Evolutionary conservation across 2,113 vertebrate genomes (phyloP).

Genomic region (Platichthys stellatus): DNA sequence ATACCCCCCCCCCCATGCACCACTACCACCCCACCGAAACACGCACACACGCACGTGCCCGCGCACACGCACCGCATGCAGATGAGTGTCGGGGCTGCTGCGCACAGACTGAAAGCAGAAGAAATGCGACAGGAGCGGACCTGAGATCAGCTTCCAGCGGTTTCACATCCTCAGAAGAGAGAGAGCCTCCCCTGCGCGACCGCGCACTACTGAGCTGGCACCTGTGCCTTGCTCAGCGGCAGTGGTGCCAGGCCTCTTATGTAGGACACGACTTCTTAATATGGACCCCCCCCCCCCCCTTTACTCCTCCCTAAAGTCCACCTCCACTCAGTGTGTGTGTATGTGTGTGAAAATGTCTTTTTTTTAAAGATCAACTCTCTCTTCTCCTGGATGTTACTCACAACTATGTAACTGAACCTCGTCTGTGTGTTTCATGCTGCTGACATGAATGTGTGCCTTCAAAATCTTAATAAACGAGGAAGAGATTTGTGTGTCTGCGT

Average conservation of each 20-base stretch:
- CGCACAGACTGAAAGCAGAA: slow-evolving; percentile 49
- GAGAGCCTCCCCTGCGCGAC: neutral
- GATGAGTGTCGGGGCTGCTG: slow-evolving; percentile 44
- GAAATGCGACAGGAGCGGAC: slow-evolving; percentile 32
- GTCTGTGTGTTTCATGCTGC: neutral
- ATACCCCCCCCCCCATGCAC: slow-evolving; percentile 8
- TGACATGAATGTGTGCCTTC: too few species aligned
- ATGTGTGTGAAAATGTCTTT: too few species aligned
- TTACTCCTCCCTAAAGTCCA: slow-evolving; percentile 37
- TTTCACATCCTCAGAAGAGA: slow-evolving; percentile 60
- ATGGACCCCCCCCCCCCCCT: slow-evolving; percentile 47
- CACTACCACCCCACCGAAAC: neutral
- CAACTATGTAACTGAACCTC: neutral
- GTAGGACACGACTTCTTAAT: slow-evolving; percentile 82
- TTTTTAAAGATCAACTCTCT: too few species aligned
- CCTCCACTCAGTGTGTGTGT: slow-evolving; percentile 36
- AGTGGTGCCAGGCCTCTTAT: slow-evolving; percentile 57
- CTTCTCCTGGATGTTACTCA: too few species aligned
- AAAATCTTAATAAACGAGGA: slow-evolving; percentile 15
- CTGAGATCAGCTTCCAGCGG: slow-evolving; percentile 42
- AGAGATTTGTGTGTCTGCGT: slow-evolving; percentile 35
- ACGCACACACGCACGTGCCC: neutral
- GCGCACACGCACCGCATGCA: slow-evolving; percentile 39
- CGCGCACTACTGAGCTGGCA: slow-evolving; percentile 17
- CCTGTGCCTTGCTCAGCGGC: slow-evolving; percentile 72